Conservation (phyloP, 2,888 invertebrate species). For the Stegophylla sp. region DNA sequence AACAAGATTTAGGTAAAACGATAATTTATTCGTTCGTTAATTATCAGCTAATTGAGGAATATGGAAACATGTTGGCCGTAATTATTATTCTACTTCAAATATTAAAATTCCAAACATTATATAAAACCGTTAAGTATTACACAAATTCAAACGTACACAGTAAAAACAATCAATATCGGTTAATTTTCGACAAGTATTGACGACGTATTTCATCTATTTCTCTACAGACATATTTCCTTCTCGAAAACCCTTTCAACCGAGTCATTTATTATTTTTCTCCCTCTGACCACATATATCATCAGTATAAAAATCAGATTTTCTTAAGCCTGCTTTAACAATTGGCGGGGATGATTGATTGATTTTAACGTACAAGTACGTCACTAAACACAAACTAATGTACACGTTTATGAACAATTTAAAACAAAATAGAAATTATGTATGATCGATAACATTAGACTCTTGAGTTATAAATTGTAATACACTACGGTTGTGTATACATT, state of each 20-base stretch:
- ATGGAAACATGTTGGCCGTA: too few species aligned
- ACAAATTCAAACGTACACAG: neutral
- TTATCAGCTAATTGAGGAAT: too few species aligned
- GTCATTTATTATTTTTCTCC: conserved; percentile 3
- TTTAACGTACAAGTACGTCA: neutral
- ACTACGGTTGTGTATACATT: too few species aligned
- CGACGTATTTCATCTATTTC: neutral
- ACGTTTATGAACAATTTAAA: neutral
- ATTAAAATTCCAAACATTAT: too few species aligned
- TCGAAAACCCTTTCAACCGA: neutral
- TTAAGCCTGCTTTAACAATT: neutral
- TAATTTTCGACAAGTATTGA: neutral
- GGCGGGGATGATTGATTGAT: conserved; percentile 24
- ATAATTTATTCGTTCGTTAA: too few species aligned
- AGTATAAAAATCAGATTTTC: neutral
- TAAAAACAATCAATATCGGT: neutral
- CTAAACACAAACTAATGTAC: neutral
- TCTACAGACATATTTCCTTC: neutral
- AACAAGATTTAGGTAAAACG: too few species aligned
- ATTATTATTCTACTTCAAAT: too few species aligned
- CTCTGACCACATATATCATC: neutral
- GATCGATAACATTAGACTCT: neutral
- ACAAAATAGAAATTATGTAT: neutral
- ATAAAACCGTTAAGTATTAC: neutral
- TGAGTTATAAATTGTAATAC: neutral